Evolutionary conservation across 2,113 vertebrate species (phyloP).

Genomic region (Hepsetus odoe): DNA sequence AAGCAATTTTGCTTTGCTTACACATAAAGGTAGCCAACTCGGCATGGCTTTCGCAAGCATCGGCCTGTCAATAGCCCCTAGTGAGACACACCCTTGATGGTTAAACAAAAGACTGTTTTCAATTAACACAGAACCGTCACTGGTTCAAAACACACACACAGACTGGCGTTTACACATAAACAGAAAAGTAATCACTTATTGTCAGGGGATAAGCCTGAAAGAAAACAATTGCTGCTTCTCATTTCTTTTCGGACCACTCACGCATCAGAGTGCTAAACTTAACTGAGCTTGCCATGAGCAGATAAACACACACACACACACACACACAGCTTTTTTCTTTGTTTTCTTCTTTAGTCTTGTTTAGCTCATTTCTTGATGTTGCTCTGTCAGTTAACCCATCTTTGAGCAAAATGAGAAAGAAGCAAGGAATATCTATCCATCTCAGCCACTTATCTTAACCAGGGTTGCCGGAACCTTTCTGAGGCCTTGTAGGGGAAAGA

Average conservation of each 20-base stretch:
- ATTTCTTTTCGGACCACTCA: neutral
- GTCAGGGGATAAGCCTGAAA: constrained; percentile 5
- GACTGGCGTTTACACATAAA: constrained; percentile 2
- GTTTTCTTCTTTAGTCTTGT: no score
- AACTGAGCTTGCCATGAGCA: constrained; percentile 18
- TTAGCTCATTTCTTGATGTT: no score
- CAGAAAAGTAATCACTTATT: constrained; percentile 22
- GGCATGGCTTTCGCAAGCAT: neutral
- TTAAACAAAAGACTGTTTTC: constrained; percentile 34
- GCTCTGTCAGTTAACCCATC: no score
- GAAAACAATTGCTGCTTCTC: constrained; percentile 20
- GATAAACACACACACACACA: neutral
- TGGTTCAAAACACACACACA: constrained; percentile 4
- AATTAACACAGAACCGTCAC: constrained; percentile 20
- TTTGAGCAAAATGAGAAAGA: no score
- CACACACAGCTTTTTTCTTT: no score
- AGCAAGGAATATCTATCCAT: no score
- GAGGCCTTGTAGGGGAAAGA: no score
- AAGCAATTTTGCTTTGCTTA: constrained; percentile 41
- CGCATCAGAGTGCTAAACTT: neutral
- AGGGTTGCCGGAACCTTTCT: no score
- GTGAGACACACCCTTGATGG: constrained; percentile 33
- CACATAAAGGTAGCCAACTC: constrained; percentile 31
- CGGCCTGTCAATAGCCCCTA: neutral
- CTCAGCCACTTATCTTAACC: no score